phyloP scores from a whole-genome alignment of 2,888 invertebrate genomes.

The Apamea anceps region DNA sequence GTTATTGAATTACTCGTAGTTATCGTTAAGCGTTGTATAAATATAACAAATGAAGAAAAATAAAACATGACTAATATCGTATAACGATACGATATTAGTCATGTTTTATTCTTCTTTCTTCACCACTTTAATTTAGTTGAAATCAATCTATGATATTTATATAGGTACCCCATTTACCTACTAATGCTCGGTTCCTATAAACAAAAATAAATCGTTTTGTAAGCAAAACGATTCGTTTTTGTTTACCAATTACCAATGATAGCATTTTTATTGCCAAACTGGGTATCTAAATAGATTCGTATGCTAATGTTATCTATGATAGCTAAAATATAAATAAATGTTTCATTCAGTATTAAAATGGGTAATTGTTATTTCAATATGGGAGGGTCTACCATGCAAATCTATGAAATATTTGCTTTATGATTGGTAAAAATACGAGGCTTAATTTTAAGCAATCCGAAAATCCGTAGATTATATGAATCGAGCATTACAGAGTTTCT shows the following conservation, averaged over 20 bases:
- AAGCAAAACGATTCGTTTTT: too few species aligned
- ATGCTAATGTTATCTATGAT: too few species aligned
- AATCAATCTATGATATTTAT: not conserved
- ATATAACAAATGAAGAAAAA: too few species aligned
- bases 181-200: not conserved
- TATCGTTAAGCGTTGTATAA: not conserved
- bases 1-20: not conserved
- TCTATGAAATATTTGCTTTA: not conserved
- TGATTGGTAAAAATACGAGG: not conserved
- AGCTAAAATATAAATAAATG: too few species aligned
- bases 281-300: too few species aligned
- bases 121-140: not conserved
- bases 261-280: not conserved
- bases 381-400: not conserved
- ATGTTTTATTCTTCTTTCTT: not conserved
- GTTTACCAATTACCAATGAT: not conserved
- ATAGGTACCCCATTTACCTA: not conserved
- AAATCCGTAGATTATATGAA: too few species aligned
- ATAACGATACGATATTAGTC: not conserved
- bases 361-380: not conserved
- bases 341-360: too few species aligned
- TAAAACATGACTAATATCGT: too few species aligned
- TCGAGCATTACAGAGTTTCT: not conserved
- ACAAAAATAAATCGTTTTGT: not conserved
- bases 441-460: too few species aligned